Evolutionary conservation across 2,797 vertebrate species (phyloP).

Genomic region (Columba guinea): DNA sequence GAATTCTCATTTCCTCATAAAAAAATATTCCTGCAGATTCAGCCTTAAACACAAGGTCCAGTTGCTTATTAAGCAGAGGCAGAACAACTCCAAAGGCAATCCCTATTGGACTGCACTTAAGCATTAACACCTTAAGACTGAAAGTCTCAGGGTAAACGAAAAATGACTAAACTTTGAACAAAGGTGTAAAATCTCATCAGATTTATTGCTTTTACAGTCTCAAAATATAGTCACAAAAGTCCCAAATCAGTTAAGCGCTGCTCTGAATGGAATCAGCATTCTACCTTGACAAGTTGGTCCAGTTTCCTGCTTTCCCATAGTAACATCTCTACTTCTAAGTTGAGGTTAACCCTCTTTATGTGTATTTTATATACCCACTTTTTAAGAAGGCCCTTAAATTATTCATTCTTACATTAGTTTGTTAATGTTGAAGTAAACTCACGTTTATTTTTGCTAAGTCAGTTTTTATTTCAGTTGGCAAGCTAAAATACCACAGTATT

Average conservation of each 20-base stretch:
- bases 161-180: not conserved
- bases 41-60: not conserved
- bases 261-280: not conserved
- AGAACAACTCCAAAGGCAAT: not conserved
- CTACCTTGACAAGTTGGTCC: not conserved
- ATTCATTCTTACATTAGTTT: not conserved
- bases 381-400: not conserved
- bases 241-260: not conserved
- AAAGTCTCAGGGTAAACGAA: not conserved
- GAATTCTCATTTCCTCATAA: not conserved
- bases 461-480: not conserved
- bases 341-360: not conserved
- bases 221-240: not conserved
- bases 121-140: not conserved
- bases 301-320: not conserved
- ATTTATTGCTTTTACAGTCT: not conserved
- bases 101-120: not conserved
- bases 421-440: not conserved
- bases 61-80: not conserved
- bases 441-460: not conserved
- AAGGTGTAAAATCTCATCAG: not conserved
- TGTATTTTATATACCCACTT: not conserved
- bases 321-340: not conserved
- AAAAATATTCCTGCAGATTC: not conserved
- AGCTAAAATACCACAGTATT: not conserved